Evolutionary conservation across 2,113 vertebrate species (phyloP).

Genomic region (Hucho hucho): DNA sequence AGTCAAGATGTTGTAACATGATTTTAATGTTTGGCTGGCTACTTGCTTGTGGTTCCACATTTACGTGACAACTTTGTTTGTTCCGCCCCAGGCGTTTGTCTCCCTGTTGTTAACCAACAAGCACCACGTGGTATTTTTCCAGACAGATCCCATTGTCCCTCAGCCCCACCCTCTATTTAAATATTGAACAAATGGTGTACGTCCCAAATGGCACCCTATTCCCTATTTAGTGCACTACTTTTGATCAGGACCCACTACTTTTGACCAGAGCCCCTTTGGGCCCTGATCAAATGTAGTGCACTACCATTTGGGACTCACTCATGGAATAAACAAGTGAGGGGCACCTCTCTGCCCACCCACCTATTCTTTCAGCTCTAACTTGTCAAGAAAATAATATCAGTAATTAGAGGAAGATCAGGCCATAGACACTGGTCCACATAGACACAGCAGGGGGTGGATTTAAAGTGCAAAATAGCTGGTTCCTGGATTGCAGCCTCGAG

Average conservation of each 20-base stretch:
- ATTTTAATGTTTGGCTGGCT: neutral
- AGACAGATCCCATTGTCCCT: neutral
- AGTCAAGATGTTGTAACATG: neutral
- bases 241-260: no score
- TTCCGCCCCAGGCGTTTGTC: neutral
- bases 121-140: neutral
- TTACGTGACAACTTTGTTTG: neutral
- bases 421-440: neutral
- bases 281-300: no score
- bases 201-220: no score
- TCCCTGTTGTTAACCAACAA: neutral
- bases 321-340: no score
- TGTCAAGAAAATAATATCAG: neutral
- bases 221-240: no score
- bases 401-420: neutral
- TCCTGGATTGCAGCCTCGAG: neutral
- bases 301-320: no score
- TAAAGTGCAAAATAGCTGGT: neutral
- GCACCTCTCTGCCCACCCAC: neutral
- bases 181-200: constrained; percentile 12
- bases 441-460: neutral
- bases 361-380: neutral
- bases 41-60: neutral
- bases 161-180: constrained; percentile 21
- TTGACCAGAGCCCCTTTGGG: no score